Evolutionary conservation across 2,113 vertebrate genomes (phyloP).

Genomic region (Labrus mixtus): DNA sequence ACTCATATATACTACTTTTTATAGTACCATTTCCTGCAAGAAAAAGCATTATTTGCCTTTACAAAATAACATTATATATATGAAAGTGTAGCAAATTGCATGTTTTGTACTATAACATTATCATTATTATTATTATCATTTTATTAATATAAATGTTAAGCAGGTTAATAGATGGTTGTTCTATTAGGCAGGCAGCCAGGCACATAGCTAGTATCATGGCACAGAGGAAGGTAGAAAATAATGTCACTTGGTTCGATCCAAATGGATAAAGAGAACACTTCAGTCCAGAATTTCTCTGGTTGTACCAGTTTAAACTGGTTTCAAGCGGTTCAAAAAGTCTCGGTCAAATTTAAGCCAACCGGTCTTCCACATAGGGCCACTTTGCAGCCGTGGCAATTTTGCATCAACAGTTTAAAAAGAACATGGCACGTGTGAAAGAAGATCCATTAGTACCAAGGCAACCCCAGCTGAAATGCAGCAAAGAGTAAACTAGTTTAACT

Average conservation of each 20-base stretch:
- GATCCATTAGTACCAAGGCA: conserved; percentile 44
- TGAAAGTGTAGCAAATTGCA: conserved; percentile 81
- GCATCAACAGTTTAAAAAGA: conserved; percentile 53
- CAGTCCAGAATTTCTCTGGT: conserved; percentile 48
- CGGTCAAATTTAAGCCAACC: conserved; percentile 16
- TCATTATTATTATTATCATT: conserved; percentile 82
- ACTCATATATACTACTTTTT: conserved; percentile 69
- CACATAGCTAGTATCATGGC: conserved; percentile 82
- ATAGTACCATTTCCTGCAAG: conserved; percentile 85
- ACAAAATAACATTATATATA: conserved; percentile 79
- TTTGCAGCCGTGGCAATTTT: conserved; percentile 32
- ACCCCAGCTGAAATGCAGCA: conserved; percentile 23
- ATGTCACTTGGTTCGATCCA: conserved; percentile 75
- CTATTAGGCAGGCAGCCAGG: conserved; percentile 82
- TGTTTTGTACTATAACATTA: conserved; percentile 81
- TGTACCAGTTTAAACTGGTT: conserved; percentile 59
- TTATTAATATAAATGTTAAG: conserved; percentile 82
- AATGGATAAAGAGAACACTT: conserved; percentile 70
- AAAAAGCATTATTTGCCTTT: conserved; percentile 75
- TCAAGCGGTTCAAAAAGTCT: conserved; percentile 50
- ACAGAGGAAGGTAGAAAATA: conserved; percentile 80
- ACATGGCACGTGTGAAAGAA: conserved; percentile 27
- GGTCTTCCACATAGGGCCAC: conserved; percentile 5
- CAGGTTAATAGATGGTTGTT: conserved; percentile 81
- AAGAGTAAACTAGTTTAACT: conserved; percentile 32